Evolutionary conservation across 2,113 vertebrate genomes (phyloP).

Genomic region (Gila orcuttii): DNA sequence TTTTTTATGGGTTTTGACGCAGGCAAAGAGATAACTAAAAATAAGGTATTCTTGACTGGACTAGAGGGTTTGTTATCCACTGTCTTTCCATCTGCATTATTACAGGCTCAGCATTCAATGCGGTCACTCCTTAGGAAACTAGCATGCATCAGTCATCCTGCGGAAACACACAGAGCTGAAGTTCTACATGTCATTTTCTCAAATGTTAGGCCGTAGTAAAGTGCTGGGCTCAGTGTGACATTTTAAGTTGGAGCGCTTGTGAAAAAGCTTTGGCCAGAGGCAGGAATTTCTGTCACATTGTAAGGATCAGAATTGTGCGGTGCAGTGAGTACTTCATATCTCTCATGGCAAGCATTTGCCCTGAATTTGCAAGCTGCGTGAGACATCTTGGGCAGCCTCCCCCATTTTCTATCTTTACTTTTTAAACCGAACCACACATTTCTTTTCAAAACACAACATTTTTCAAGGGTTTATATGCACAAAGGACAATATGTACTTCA

Average conservation of each 20-base stretch:
- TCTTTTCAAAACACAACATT: background rate
- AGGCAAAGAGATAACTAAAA: background rate
- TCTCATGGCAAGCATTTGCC: constrained; percentile 29
- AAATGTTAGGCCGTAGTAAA: constrained; percentile 63
- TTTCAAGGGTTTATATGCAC: background rate
- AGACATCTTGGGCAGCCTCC: background rate
- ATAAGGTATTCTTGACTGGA: background rate
- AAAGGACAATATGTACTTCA: background rate
- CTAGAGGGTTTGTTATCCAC: constrained; percentile 10
- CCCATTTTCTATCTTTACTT: background rate
- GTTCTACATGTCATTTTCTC: constrained; percentile 72
- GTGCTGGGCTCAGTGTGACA: constrained; percentile 71
- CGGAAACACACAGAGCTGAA: constrained; percentile 65
- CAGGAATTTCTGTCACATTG: constrained; percentile 41
- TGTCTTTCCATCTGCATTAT: constrained; percentile 70
- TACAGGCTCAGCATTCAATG: constrained; percentile 75
- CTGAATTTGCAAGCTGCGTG: constrained; percentile 24
- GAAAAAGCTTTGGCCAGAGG: constrained; percentile 53
- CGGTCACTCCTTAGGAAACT: constrained; percentile 68
- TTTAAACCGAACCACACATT: background rate
- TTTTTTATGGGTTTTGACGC: background rate
- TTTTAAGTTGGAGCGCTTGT: constrained; percentile 74
- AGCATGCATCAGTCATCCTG: constrained; percentile 75
- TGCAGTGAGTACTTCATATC: constrained; percentile 15
- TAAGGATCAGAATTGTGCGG: constrained; percentile 35